Base-by-base conservation (phyloP, 2,888 invertebrate species). In the Frankliniella intonsa region DNA sequence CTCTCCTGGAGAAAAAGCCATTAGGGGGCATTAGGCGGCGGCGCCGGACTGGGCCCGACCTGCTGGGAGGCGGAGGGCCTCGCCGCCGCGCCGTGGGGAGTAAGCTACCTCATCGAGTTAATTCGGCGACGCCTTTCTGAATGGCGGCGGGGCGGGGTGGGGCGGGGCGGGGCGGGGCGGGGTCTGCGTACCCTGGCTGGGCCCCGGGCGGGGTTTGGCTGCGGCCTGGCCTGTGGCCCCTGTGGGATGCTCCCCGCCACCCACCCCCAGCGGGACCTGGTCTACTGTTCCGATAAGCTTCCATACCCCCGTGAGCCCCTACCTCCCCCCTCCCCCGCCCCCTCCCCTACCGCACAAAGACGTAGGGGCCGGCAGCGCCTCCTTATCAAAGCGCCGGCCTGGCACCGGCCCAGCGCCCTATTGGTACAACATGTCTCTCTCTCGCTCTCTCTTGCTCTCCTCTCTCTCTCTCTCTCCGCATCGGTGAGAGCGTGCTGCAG, bases 21-120 rank as follows among this genome's bases (percentile, higher is more conserved):
- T 76, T 22, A 76, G 25, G 25, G 69, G 25, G 22, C 69, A 62
- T 76, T 76, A 76, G 22, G 25, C 22, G 69, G 69, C 22, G 22
- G 69, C 69, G 22, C 55, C 55, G 14, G 8, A 2, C 55, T 7
- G 10, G 51, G 10, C 55, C 55, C 11, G 55, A 5, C 55, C 55
- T 19, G 55, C 55, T 12, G 17, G 17, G 55, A 5, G 3, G 38
- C 3, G 38, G 38, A 2, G 3, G 38, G 55, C 5, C 55, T 12
- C 55, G 5, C 19, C 55, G 55, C 14, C 55, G 17, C 25, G 7
- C 25, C 69, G 69, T 38, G 69, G 22, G 25, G 22, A 76, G 69
- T 69, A 69, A 76, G 69, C 69, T 76, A 76, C 69, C 69, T 76
- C 69, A 76, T 76, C 69, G 69, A 76, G 69, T 76, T 76, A 76